Conservation (phyloP, 2,797 vertebrate genomes). For the Darevskia nairensis region DNA sequence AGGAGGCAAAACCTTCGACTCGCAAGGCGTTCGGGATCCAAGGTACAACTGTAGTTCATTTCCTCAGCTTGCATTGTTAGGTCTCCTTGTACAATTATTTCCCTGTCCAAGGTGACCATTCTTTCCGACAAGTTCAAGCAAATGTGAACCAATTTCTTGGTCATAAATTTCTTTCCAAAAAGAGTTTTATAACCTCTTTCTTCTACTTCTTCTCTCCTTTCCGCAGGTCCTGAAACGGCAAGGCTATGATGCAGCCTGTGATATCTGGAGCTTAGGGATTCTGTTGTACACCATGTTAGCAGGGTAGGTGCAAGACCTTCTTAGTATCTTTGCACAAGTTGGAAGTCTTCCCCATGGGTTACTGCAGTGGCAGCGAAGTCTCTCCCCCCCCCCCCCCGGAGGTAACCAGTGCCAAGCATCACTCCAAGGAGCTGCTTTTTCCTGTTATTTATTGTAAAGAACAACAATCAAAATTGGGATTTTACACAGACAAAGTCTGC, state of each 20-base stretch:
- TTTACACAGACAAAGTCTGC: neutral
- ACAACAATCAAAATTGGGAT: neutral
- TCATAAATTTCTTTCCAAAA: too few species aligned
- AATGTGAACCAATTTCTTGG: neutral
- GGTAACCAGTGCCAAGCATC: neutral
- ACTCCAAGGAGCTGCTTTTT: neutral
- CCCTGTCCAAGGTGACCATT: neutral
- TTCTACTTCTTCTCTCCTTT: neutral
- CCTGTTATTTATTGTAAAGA: neutral
- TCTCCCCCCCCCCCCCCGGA: neutral
- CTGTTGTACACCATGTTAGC: slow-evolving; percentile 96
- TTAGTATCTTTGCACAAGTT: neutral
- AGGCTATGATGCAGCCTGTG: slow-evolving; percentile 96
- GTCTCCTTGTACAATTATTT: neutral
- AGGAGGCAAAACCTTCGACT: too few species aligned
- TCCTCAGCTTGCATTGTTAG: too few species aligned
- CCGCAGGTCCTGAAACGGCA: slow-evolving; percentile 92
- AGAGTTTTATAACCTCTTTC: neutral
- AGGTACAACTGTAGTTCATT: too few species aligned
- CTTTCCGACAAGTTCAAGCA: neutral
- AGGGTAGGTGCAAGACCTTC: slow-evolving; percentile 79
- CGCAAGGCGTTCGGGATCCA: too few species aligned
- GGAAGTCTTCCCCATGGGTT: neutral
- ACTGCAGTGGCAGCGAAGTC: neutral
- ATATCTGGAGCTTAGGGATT: slow-evolving; percentile 96